Conservation (phyloP, 1,140 invertebrate genomes). For the Drosophila varians region DNA sequence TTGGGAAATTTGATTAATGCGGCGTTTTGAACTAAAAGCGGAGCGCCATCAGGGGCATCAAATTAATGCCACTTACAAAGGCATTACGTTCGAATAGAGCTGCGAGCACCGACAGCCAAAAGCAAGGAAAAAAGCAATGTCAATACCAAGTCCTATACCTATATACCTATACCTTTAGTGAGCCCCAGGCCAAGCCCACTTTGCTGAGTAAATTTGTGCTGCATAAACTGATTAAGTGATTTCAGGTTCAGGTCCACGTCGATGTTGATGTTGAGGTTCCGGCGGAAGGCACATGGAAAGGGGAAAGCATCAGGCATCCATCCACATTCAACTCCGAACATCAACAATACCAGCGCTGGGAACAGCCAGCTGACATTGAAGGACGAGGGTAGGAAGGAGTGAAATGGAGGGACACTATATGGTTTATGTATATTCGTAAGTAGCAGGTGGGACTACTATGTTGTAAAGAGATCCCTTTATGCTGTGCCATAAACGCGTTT, state of each 20-base stretch:
- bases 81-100: conserved; percentile 55
- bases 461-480: conserved; percentile 6
- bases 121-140: conserved; percentile 5
- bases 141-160: conserved; percentile 10
- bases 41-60: conserved; percentile 22
- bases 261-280: conserved; percentile 4
- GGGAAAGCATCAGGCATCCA: conserved; percentile 1
- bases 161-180: background rate
- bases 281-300: conserved; percentile 5
- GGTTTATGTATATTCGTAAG: background rate
- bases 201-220: conserved; percentile 21
- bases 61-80: conserved; percentile 65
- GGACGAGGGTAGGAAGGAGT: background rate
- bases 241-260: conserved; percentile 40
- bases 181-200: conserved; percentile 3
- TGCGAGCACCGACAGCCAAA: conserved; percentile 1
- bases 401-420: background rate
- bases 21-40: background rate
- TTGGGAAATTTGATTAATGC: conserved; percentile 4
- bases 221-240: conserved; percentile 71
- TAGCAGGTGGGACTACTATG: conserved; percentile 2
- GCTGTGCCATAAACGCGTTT: conserved; percentile 2
- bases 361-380: conserved; percentile 22
- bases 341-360: conserved; percentile 10
- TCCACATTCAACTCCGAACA: background rate